Evolutionary conservation across 35 echinoderm and acorn worm species (phyloP).

Genomic region (Ophioderma brevispina): DNA sequence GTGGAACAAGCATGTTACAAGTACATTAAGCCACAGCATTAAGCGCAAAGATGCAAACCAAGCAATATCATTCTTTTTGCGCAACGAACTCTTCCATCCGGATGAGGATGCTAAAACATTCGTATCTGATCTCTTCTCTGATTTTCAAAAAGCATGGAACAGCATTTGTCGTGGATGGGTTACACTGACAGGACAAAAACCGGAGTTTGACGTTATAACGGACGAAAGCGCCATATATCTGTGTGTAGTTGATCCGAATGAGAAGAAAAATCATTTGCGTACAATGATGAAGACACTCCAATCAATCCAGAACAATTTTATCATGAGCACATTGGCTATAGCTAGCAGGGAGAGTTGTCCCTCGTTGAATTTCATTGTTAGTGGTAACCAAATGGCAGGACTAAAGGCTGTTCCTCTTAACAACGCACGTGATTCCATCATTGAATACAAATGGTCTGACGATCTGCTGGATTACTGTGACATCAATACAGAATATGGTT

Average conservation of each 20-base stretch:
- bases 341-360: background rate
- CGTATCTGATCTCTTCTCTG: background rate
- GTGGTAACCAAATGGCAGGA: background rate
- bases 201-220: background rate
- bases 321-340: background rate
- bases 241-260: background rate
- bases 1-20: conserved; percentile 1
- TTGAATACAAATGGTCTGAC: background rate
- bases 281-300: conserved; percentile 21
- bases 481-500: conserved; percentile 22
- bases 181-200: conserved; percentile 5
- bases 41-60: background rate
- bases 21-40: background rate
- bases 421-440: background rate
- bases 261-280: background rate
- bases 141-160: conserved; percentile 2
- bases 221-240: background rate
- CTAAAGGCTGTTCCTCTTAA: conserved; percentile 1
- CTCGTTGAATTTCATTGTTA: conserved; percentile 13
- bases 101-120: background rate
- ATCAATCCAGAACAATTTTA: conserved; percentile 18
- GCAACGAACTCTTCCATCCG: background rate
- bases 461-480: background rate
- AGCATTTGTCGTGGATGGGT: background rate
- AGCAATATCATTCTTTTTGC: no score